Conservation (phyloP, 1,140 invertebrate genomes). For the Drosophila punjabiensis region DNA sequence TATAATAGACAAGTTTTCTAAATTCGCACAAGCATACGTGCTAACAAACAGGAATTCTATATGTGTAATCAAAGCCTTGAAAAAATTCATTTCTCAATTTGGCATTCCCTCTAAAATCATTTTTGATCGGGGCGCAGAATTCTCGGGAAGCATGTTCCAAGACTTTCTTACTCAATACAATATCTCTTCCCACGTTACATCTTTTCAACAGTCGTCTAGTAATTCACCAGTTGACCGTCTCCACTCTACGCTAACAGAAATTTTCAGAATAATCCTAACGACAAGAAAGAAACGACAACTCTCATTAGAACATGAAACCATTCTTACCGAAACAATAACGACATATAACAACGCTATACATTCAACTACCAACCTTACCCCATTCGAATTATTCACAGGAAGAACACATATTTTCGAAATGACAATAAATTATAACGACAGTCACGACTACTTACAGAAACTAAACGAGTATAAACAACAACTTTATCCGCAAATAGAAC, state of each 20-base stretch:
- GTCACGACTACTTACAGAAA: constrained; percentile 25
- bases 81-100: not conserved
- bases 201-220: constrained; percentile 7
- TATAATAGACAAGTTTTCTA: not conserved
- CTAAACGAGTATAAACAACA: constrained; percentile 17
- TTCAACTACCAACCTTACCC: constrained; percentile 21
- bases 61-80: not conserved
- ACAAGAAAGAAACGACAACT: constrained; percentile 10
- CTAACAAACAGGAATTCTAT: not conserved
- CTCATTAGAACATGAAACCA: constrained; percentile 11
- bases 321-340: constrained; percentile 13
- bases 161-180: too few species aligned
- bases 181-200: too few species aligned
- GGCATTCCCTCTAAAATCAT: constrained; percentile 7
- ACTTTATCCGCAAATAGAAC: too few species aligned
- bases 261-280: constrained; percentile 7
- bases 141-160: not conserved
- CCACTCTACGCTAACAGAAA: constrained; percentile 25
- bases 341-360: constrained; percentile 26
- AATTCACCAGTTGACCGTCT: constrained; percentile 9
- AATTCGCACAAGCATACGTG: not conserved
- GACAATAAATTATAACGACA: constrained; percentile 16
- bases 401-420: constrained; percentile 23
- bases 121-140: constrained; percentile 5
- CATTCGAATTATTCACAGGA: constrained; percentile 27